Conservation (phyloP, 2,797 vertebrate genomes). For the Meriones psammophilus region DNA sequence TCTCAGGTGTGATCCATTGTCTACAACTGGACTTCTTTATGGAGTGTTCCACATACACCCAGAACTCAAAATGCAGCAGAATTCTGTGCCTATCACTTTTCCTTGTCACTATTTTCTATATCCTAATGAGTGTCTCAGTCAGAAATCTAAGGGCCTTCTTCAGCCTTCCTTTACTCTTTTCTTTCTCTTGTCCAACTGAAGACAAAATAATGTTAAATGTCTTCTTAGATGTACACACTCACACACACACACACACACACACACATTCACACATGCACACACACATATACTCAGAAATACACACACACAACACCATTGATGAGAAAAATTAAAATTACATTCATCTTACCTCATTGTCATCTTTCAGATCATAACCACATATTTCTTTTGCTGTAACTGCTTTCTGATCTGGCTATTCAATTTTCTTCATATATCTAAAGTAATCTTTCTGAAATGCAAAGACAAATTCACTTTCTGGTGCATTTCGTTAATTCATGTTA, state of each 20-base stretch:
- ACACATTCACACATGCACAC: background rate
- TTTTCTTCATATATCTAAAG: background rate
- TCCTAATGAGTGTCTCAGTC: background rate
- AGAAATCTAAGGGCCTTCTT: background rate
- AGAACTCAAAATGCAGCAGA: background rate
- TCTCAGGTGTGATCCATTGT: background rate
- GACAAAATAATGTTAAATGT: background rate
- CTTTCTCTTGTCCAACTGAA: background rate
- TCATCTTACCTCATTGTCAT: background rate
- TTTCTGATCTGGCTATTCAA: background rate
- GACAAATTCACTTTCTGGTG: background rate
- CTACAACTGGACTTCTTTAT: background rate
- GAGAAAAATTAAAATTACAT: too few species aligned
- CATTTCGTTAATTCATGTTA: background rate
- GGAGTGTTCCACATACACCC: background rate
- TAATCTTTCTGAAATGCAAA: conserved; percentile 1
- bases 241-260: too few species aligned
- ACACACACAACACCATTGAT: too few species aligned
- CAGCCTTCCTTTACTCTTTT: background rate
- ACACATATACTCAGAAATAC: too few species aligned
- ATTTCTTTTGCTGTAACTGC: background rate
- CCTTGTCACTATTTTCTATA: background rate
- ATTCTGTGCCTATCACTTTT: background rate
- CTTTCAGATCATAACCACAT: background rate
- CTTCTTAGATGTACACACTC: background rate